Base-by-base conservation (phyloP, 2,888 invertebrate species). In the Orthosia gracilis region DNA sequence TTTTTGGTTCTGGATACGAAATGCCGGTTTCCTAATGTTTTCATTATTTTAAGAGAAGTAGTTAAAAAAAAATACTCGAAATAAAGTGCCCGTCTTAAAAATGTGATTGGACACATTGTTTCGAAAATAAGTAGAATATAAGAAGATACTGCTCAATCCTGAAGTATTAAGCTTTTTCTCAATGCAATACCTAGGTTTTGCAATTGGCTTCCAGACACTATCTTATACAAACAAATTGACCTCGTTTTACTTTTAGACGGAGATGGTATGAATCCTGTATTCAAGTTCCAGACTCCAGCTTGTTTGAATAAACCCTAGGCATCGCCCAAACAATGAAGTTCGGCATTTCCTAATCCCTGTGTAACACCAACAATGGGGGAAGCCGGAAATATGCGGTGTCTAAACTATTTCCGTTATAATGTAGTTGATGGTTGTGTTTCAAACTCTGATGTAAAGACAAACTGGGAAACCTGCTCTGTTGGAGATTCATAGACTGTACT, bases 361-460 rank as follows among this genome's bases (percentile, higher is more conserved):
- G 21, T 55, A 26, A 23, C 23, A 26, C 66, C 49, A 68, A 77
- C 78, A 45, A 4, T 17, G 45, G 15, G 26, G 57, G 15, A n/a
- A 78, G 31, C 50, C 47, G 74, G 74, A 61, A 74, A 74, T 61
- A 52, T 45, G 74, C 61, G 74, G 72, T 52, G 17, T 21, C 77
- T 55, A n/a, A 63, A 67, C 55, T 18, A 26, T 66, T 66, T 57
- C 49, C 68, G 55, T 77, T 57, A 18, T 21, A 66, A 57, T 40
- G 45, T 50, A 50, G 26, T 57, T 58, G 50, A 26, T 45, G 69
- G 57, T 58, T 50, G 4, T 15, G n/a, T 58, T 50, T 13, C 26
- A 47, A 70, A 69, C 69, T 69, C 17, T 17, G 17, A 69, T 23
- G 21, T 13, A 26, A n/a, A 18, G 40, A 13, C 13, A 13, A 66